phyloP scores from a whole-genome alignment of 2,797 vertebrate species.

The Perdix hodgsoniae region DNA sequence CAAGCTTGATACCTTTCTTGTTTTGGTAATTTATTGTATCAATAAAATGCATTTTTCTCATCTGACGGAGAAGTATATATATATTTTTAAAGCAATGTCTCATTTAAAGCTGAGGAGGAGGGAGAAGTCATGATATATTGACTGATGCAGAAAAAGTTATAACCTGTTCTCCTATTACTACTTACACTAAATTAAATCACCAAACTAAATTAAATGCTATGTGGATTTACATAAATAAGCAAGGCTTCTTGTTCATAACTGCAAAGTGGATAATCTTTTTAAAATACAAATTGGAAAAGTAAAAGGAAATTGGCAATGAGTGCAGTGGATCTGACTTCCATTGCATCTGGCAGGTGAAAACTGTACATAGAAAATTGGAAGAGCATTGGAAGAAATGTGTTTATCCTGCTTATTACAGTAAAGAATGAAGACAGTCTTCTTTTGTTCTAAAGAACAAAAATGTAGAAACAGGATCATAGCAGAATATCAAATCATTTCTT shows the following conservation, averaged over 20 bases:
- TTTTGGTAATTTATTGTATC: neutral
- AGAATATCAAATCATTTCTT: neutral
- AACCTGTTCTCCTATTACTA: neutral
- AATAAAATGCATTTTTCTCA: neutral
- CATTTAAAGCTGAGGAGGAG: fast-evolving
- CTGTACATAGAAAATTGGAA: neutral
- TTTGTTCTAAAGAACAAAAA: too few relatives aligned
- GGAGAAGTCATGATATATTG: neutral
- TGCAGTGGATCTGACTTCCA: neutral
- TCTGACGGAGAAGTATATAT: neutral
- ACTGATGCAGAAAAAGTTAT: neutral
- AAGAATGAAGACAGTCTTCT: neutral
- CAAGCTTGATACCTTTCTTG: neutral
- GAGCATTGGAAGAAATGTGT: neutral
- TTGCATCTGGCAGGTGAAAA: neutral
- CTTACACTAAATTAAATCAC: neutral
- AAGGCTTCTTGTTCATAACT: neutral
- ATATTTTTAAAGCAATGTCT: neutral
- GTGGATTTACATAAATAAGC: neutral
- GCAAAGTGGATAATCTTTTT: neutral
- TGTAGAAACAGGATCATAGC: neutral
- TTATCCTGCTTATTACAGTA: neutral
- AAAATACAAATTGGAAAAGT: neutral
- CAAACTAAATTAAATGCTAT: neutral
- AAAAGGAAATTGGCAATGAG: neutral